Percentiles rank a stretch among this genome's conserved stretches.
phyloP scores from a whole-genome alignment of 2,797 vertebrate genomes.

The Borostomias antarcticus region DNA sequence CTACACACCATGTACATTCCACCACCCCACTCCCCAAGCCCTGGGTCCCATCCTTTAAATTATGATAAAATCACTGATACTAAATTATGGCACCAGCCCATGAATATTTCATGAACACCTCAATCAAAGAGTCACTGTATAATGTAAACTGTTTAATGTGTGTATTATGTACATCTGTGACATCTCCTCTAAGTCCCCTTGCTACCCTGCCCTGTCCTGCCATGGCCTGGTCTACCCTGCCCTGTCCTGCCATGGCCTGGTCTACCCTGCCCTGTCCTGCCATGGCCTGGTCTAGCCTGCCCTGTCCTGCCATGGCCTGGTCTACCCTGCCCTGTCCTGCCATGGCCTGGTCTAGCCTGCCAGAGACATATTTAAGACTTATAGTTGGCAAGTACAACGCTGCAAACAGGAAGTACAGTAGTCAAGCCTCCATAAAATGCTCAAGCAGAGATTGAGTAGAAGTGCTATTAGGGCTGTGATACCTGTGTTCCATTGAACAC shows the following conservation, averaged over 20 bases:
- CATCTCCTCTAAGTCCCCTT: no score
- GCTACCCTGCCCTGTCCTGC: not conserved
- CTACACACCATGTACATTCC: not conserved
- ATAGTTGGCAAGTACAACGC: no score
- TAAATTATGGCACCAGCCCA: not conserved
- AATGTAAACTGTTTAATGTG: no score
- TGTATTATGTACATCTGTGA: no score
- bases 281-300: not conserved
- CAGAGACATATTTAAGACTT: no score
- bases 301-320: not conserved
- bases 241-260: not conserved
- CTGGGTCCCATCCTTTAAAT: no score
- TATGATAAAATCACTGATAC: not conserved
- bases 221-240: no score
- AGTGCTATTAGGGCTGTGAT: no score
- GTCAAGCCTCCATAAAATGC: no score
- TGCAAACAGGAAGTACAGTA: not conserved
- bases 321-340: not conserved
- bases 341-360: not conserved
- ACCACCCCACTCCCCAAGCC: no score
- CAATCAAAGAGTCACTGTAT: not conserved
- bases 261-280: not conserved
- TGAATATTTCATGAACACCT: not conserved
- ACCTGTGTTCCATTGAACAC: conserved; percentile 96
- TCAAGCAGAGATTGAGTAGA: no score